Base-by-base conservation (phyloP, 53 echinoderm and acorn worm species). In the Actinopyga echinites region DNA sequence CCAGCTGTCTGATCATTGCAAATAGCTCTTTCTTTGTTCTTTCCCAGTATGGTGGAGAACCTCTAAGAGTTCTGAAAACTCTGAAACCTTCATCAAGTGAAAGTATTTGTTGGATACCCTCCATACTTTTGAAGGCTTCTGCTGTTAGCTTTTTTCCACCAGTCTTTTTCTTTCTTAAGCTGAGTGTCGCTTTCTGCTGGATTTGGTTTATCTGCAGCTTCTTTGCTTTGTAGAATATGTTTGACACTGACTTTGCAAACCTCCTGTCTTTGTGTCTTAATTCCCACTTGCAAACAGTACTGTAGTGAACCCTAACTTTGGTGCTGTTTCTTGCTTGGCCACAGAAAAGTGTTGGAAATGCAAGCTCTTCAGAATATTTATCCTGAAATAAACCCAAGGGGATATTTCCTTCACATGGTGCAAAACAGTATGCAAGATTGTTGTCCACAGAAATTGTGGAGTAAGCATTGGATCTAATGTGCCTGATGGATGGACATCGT, bases 31-130 rank as follows among this genome's bases (percentile, higher is more conserved):
- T 86, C 58, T 86, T 87, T 65, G 85, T 19, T 82, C 38, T 36
- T 57, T 87, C 85, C 87, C 93, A 93, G 69, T 84, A 93, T 43
- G 93, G 82, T 36, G 90, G 93, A 10, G 92, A 84, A 45, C 86
- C 92, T 78, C 92, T 75, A 21, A 90, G 7, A 13, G 34, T 65
- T 34, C 71, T 69, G 40, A 87, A 80, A 25, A 82, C 53, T 80
- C 74, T 82, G 68, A 57, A 87, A 6, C 87, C 82, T 37, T 87
- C 87, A 87, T 87, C 82, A 67, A 87, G 82, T 2, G 61, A 30
- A 13, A 82, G 23, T 11, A 82, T 60, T 80, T 66, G 10, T 4
- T 87, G 9, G 11, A 82, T 11, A 26, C 9, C 4, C 10, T 87
- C 61, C 35, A 30, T 21, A 36, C 45, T 55, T 43, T 60, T 37